Evolutionary conservation across 2,113 vertebrate species (phyloP).

Genomic region (Nerophis lumbriciformis): DNA sequence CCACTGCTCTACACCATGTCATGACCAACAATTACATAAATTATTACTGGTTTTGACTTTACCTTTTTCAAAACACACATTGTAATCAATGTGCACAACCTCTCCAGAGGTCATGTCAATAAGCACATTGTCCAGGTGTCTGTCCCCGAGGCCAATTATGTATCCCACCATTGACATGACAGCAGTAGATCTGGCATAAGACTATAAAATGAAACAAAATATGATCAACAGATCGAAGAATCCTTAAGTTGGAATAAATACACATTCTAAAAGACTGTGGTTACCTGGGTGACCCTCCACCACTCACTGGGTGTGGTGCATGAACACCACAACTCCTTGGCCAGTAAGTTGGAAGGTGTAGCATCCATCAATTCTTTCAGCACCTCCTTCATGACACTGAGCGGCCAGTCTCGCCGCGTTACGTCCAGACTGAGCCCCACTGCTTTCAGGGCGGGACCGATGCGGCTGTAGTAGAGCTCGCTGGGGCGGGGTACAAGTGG

Average conservation of each 20-base stretch:
- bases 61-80: slow-evolving; percentile 99
- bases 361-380: slow-evolving; percentile 93
- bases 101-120: slow-evolving; percentile 99
- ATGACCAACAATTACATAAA: too few relatives aligned
- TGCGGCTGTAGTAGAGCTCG: slow-evolving; percentile 97
- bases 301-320: slow-evolving; percentile 94
- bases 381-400: slow-evolving; percentile 93
- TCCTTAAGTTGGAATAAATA: background rate
- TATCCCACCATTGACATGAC: slow-evolving; percentile 99
- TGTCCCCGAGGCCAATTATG: slow-evolving; percentile 96
- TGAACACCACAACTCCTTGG: slow-evolving; percentile 97
- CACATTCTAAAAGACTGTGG: background rate
- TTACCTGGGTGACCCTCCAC: slow-evolving; percentile 98
- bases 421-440: slow-evolving; percentile 92
- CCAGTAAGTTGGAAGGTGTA: slow-evolving; percentile 91
- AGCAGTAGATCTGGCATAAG: slow-evolving; percentile 93
- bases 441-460: slow-evolving; percentile 89
- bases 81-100: slow-evolving; percentile 99
- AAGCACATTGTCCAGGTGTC: slow-evolving; percentile 97
- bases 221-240: background rate
- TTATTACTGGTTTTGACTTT: background rate
- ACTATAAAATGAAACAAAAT: slow-evolving; percentile 61
- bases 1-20: too few relatives aligned
- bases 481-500: slow-evolving; percentile 94
- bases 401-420: slow-evolving; percentile 92